A percentile compares a stretch with the other conserved stretches of the same genome.
Evolutionary conservation across 2,113 vertebrate species (phyloP).

Genomic region (Pteronura brasiliensis): DNA sequence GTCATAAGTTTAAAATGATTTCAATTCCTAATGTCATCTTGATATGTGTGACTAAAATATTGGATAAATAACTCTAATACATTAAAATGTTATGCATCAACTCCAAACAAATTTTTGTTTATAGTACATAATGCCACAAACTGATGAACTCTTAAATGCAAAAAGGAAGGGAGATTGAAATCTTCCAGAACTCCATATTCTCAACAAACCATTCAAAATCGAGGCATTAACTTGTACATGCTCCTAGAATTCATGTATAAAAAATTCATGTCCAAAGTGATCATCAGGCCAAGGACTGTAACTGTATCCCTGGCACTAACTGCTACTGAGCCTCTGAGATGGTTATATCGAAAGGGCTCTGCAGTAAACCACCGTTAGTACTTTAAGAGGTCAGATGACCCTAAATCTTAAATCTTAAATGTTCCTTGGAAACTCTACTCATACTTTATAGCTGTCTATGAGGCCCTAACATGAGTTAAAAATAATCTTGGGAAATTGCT

Average conservation of each 20-base stretch:
- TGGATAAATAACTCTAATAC: not conserved
- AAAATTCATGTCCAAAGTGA: not conserved
- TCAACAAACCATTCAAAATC: not conserved
- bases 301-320: not conserved
- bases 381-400: not conserved
- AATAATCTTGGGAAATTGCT: not conserved
- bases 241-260: not conserved
- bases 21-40: conserved; percentile 7
- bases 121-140: not conserved
- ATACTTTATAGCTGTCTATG: not conserved
- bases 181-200: not conserved
- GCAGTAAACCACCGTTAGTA: not conserved
- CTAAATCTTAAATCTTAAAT: not conserved
- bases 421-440: not conserved
- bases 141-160: not conserved
- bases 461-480: not conserved
- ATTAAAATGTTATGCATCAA: not conserved
- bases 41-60: not conserved
- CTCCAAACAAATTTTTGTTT: not conserved
- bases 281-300: not conserved
- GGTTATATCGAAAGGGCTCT: not conserved
- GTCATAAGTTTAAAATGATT: not conserved
- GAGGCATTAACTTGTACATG: not conserved
- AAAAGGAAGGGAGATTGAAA: not conserved
- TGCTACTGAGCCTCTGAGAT: not conserved